These are phyloP conservation scores for Tribolium freemani DNA, from an alignment of 2,888 invertebrate genomes.

Conservation along the genomic window DNA sequence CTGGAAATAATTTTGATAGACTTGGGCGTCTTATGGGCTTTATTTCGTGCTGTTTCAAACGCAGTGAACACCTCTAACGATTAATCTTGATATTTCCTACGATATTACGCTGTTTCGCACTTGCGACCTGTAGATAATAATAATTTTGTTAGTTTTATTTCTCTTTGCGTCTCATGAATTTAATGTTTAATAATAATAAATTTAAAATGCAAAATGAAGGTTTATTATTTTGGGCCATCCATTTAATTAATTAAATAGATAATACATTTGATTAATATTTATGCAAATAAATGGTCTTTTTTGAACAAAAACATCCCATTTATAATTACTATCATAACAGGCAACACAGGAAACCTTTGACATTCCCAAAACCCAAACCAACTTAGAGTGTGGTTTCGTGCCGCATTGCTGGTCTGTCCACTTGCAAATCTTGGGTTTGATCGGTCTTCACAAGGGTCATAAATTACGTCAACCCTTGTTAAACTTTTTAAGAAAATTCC, in stretches of 20 bases:
- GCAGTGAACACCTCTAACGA: neutral
- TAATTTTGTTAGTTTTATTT: neutral
- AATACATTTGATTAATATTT: too few species aligned
- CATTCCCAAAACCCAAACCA: neutral
- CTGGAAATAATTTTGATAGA: neutral
- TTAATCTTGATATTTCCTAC: neutral
- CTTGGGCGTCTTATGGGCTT: neutral
- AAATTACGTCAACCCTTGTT: conserved; percentile 17
- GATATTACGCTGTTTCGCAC: neutral
- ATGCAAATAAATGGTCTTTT: too few species aligned
- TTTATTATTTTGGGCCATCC: too few species aligned
- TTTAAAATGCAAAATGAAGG: too few species aligned
- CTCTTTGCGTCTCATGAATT: too few species aligned
- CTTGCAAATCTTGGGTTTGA: conserved; percentile 1
- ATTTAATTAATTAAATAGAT: too few species aligned
- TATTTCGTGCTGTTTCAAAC: too few species aligned
- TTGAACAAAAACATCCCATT: neutral
- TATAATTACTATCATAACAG: neutral
- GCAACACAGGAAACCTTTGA: neutral
- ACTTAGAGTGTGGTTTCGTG: neutral
- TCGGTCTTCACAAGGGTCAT: conserved; percentile 6
- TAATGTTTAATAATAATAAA: too few species aligned
- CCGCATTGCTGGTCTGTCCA: neutral
- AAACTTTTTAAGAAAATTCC: neutral
- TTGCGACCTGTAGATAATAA: neutral